These are phyloP conservation scores for Pelmatolapia mariae DNA, from an alignment of 2,113 vertebrate genomes.

Conservation along the genomic window DNA sequence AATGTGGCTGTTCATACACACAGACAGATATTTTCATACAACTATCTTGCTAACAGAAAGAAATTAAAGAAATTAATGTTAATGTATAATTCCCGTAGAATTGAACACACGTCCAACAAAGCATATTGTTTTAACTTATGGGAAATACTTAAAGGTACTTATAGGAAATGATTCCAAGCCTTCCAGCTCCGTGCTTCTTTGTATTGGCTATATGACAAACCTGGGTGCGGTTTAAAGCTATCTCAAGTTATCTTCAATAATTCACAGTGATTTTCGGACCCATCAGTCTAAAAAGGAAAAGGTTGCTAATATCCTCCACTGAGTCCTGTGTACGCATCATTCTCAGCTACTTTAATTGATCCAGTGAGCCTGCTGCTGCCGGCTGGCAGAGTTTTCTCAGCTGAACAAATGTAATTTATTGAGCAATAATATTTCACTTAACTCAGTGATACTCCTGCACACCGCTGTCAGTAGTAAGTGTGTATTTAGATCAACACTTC, in stretches of 20 bases:
- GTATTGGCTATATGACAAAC: neutral
- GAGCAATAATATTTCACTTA: neutral
- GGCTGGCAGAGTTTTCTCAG: neutral
- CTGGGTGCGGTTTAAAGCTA: neutral
- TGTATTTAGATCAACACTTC: neutral
- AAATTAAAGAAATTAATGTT: neutral
- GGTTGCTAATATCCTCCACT: neutral
- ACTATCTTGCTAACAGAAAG: neutral
- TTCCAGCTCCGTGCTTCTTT: neutral
- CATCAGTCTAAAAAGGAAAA: neutral
- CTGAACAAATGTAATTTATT: neutral
- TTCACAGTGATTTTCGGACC: neutral
- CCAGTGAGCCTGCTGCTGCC: neutral
- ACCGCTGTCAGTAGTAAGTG: neutral
- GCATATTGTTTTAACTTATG: neutral
- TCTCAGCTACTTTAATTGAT: neutral
- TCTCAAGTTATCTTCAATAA: neutral
- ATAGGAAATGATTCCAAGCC: fast-evolving
- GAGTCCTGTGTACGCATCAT: neutral
- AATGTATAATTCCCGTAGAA: neutral
- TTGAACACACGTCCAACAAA: neutral
- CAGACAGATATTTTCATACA: neutral
- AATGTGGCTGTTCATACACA: neutral
- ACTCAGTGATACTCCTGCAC: neutral
- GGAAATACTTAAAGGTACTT: neutral